These are phyloP conservation scores for Melanostigma gelatinosum DNA, from an alignment of 2,113 vertebrate genomes.

Conservation along the genomic window DNA sequence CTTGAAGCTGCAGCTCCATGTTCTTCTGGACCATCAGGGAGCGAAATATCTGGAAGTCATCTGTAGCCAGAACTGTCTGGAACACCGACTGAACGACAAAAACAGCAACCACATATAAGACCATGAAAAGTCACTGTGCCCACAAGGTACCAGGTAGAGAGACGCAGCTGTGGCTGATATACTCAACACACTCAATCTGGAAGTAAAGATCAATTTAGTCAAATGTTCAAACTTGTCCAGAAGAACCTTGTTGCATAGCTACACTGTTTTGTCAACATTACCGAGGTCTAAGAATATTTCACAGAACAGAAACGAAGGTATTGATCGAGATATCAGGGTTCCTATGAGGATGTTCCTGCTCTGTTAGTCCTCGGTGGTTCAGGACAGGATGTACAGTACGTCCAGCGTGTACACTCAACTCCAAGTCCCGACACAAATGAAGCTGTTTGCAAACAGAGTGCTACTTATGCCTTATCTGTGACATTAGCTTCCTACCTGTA, in stretches of 20 bases:
- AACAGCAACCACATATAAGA: neutral
- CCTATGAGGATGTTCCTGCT: too few species aligned
- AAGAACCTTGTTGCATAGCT: neutral
- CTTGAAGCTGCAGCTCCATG: slow-evolving; percentile 97
- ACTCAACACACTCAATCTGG: neutral
- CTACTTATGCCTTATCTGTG: slow-evolving; percentile 41
- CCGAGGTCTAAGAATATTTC: neutral
- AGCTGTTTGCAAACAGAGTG: slow-evolving; percentile 31
- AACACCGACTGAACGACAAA: slow-evolving; percentile 85
- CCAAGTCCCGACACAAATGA: neutral
- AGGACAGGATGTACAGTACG: slow-evolving; percentile 25
- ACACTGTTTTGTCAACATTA: neutral
- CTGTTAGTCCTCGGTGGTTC: neutral
- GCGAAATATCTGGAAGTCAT: slow-evolving; percentile 96
- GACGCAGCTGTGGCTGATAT: neutral
- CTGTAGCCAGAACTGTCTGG: slow-evolving; percentile 93
- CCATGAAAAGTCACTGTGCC: neutral
- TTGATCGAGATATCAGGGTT: neutral
- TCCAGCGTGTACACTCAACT: neutral
- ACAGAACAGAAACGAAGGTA: neutral
- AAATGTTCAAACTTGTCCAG: neutral
- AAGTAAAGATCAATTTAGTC: neutral
- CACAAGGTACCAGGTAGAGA: neutral
- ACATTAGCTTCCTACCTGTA: slow-evolving; percentile 31
- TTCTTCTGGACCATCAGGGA: slow-evolving; percentile 98